These are phyloP conservation scores for Carlito syrichta DNA, from an alignment of 2,113 vertebrate species.

Conservation along the genomic window DNA sequence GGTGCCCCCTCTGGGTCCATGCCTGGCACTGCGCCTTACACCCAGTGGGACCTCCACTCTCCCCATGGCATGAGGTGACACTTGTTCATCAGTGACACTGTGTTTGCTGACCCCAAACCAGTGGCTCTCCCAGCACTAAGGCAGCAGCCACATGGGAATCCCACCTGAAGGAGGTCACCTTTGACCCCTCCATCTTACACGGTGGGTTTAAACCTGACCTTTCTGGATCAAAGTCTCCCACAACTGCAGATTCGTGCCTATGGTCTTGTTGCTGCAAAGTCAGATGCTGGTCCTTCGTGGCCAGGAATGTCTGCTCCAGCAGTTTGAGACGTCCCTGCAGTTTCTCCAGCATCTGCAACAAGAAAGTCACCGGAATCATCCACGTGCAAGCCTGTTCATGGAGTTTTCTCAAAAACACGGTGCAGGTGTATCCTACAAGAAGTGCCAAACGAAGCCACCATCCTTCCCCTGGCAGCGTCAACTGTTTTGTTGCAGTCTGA, in stretches of 20 bases:
- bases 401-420: not conserved
- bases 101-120: not conserved
- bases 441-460: not conserved
- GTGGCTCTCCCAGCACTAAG: not conserved
- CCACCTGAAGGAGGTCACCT: not conserved
- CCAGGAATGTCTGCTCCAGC: constrained; percentile 89
- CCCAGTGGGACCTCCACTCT: not conserved
- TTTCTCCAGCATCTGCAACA: constrained; percentile 85
- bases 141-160: not conserved
- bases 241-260: constrained; percentile 78
- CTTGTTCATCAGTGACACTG: not conserved
- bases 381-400: not conserved
- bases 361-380: constrained; percentile 42
- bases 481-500: not conserved
- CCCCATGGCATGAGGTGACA: not conserved
- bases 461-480: not conserved
- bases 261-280: constrained; percentile 86
- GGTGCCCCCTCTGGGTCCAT: not conserved
- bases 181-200: not conserved
- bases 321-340: constrained; percentile 87
- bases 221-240: constrained; percentile 88
- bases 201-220: constrained; percentile 82
- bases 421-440: not conserved
- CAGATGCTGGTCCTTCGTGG: constrained; percentile 86
- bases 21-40: not conserved